Conservation (phyloP, 1,140 invertebrate species). For the Thaumetopoea pityocampa region DNA sequence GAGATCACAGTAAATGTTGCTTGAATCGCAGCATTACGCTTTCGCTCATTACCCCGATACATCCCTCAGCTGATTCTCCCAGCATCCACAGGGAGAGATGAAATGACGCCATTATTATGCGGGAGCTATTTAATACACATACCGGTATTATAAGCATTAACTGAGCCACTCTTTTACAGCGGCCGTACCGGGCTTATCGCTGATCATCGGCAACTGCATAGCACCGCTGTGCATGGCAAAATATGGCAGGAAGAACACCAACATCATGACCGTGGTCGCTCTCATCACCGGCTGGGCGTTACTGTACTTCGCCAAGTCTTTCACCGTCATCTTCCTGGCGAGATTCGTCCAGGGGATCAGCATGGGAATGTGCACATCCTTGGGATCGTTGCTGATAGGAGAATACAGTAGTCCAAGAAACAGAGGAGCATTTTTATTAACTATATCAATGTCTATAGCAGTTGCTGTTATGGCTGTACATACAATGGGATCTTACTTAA, state of each 20-base stretch:
- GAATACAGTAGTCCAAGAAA: slow-evolving; percentile 42
- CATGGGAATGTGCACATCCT: slow-evolving; percentile 32
- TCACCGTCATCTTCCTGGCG: slow-evolving; percentile 26
- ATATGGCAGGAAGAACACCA: slow-evolving; percentile 47
- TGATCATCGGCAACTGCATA: slow-evolving; percentile 47
- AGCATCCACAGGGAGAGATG: too few species aligned
- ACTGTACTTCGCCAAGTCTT: slow-evolving; percentile 36
- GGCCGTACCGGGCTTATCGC: slow-evolving; percentile 43
- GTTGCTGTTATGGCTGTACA: slow-evolving; percentile 33
- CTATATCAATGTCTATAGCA: slow-evolving; percentile 28
- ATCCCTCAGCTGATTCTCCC: too few species aligned
- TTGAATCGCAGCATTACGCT: too few species aligned
- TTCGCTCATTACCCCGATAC: too few species aligned
- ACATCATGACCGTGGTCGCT: slow-evolving; percentile 38
- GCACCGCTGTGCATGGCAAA: slow-evolving; percentile 46
- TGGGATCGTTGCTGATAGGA: slow-evolving; percentile 38
- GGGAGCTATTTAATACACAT: not conserved
- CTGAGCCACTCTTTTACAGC: slow-evolving; percentile 30
- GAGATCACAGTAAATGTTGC: too few species aligned
- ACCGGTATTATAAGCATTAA: not conserved
- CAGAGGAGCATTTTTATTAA: slow-evolving; percentile 37
- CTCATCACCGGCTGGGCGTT: slow-evolving; percentile 49
- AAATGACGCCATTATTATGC: too few species aligned
- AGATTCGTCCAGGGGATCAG: slow-evolving; percentile 40
- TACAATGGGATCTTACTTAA: slow-evolving; percentile 26